Conservation (phyloP, 2,888 invertebrate genomes). For the Dryococelus australis region DNA sequence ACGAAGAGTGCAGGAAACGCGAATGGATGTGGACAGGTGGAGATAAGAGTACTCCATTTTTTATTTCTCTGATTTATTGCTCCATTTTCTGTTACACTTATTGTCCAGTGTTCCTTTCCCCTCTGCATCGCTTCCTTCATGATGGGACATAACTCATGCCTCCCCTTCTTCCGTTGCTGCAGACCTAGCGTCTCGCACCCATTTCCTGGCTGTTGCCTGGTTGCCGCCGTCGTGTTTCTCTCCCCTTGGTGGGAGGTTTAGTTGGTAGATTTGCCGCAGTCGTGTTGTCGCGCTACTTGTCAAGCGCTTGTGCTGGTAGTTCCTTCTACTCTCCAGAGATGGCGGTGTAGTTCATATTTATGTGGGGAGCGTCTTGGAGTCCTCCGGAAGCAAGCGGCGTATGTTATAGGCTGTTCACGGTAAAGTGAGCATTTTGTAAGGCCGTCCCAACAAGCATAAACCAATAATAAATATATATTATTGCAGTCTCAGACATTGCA, state of each 20-base stretch:
- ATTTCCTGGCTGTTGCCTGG: neutral
- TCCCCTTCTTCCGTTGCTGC: neutral
- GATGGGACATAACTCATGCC: neutral
- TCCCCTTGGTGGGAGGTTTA: neutral
- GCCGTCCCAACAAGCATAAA: too few species aligned
- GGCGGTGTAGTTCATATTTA: neutral
- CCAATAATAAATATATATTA: too few species aligned
- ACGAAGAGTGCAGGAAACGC: neutral
- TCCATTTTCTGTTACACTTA: neutral
- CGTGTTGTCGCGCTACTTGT: neutral
- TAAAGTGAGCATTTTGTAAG: too few species aligned
- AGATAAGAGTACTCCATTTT: neutral
- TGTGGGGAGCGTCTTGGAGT: neutral
- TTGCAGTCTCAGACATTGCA: too few species aligned
- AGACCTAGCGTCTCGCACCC: neutral
- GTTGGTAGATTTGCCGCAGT: neutral
- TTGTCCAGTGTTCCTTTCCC: neutral
- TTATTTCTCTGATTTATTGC: slow-evolving; percentile 16
- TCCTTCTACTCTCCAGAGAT: neutral
- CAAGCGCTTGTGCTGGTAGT: neutral
- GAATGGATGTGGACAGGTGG: slow-evolving; percentile 1
- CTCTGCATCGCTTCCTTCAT: neutral
- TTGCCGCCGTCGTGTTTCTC: neutral
- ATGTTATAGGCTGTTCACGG: too few species aligned
- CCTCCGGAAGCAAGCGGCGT: neutral